Evolutionary conservation across 2,888 invertebrate genomes (phyloP), one percentile per base, ranked within the genome.

Genomic region (Julus scanicus): DNA sequence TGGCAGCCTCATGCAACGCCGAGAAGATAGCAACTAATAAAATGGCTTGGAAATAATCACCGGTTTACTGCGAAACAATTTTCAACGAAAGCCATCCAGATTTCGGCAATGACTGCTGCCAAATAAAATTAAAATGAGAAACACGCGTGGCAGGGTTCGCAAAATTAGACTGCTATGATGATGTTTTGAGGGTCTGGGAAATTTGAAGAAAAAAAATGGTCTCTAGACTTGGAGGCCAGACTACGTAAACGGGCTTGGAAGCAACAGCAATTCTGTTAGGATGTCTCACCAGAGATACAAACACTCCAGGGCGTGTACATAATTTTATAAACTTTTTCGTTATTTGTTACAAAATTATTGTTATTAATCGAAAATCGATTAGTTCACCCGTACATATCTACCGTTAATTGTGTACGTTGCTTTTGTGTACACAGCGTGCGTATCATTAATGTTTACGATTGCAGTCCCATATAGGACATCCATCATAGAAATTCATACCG

Each of bases 1-100:
- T 80, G 80, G 29, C 11, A 80, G 80, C 29, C 37, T 80, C 37
- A 13, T 37, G 80, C 80, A 20, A 80, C 80, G 80, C 80, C 71
- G 71, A 20, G 71, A 71, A 71, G 29, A 71, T 71, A 71, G 20
- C 71, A 71, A 20, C 71, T 71, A 71, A 71, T 71, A 71, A 71
- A 71, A 71, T 80, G 80, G 37, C 80, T 37, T 20, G 17, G 15
- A 80, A 80, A 80, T 80, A 80, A 80, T 80, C 80, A 80, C 37
- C 1, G 80, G 80, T 80, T 80, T 13, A 37, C 80, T 80, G 2
- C 80, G 13, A 80, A 80, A 80, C 80, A 80, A 80, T 80, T 80
- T 80, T 80, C 71, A 8, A 9, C 63, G 63, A 63, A 63, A 63
- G 3, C 71, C 80, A 80, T 80, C 20, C 37, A 13, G 29, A 80